These are phyloP conservation scores for Butorides virescens DNA, from an alignment of 2,113 vertebrate genomes.

Conservation along the genomic window DNA sequence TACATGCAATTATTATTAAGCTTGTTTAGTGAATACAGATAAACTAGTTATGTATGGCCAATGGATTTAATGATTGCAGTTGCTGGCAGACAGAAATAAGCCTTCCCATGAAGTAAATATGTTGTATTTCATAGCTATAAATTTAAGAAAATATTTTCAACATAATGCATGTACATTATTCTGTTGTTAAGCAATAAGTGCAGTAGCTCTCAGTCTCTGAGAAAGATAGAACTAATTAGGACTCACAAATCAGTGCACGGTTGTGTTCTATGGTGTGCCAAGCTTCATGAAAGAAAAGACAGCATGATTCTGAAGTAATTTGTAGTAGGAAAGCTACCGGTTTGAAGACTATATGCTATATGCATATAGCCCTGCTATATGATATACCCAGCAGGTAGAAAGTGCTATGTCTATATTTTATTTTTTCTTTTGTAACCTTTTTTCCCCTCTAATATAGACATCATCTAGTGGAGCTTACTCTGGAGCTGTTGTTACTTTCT, in stretches of 20 bases:
- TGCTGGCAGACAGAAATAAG: background rate
- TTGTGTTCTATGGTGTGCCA: background rate
- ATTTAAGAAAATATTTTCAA: background rate
- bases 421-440: background rate
- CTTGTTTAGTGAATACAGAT: constrained; percentile 8
- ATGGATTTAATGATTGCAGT: background rate
- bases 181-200: background rate
- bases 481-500: background rate
- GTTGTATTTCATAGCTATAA: background rate
- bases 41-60: background rate
- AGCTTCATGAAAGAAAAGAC: background rate
- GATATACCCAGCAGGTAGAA: background rate
- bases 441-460: too few species aligned
- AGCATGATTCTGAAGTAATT: background rate
- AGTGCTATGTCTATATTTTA: background rate
- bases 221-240: background rate
- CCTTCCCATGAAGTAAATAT: background rate
- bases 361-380: background rate
- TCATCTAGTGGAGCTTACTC: background rate
- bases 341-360: background rate
- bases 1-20: background rate
- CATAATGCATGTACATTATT: background rate
- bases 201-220: background rate
- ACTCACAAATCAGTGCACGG: background rate
- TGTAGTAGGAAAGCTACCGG: background rate